Evolutionary conservation across 2,113 vertebrate genomes (phyloP).

Genomic region (Puntigrus tetrazona): DNA sequence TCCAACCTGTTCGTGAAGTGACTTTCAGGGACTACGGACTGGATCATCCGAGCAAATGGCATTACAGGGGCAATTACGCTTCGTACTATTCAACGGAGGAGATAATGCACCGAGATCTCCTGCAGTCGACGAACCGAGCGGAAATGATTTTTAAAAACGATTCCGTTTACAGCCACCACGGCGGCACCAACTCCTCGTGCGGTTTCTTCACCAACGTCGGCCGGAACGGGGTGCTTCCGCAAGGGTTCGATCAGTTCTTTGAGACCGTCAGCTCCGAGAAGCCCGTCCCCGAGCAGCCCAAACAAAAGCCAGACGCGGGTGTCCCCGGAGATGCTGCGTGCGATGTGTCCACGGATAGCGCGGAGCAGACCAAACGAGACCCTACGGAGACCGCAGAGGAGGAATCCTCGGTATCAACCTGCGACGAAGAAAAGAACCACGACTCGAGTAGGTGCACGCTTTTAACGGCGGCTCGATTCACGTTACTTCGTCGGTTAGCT

Average conservation of each 20-base stretch:
- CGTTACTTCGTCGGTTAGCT: slow-evolving; percentile 79
- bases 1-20: slow-evolving; percentile 95
- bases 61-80: slow-evolving; percentile 90
- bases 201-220: slow-evolving; percentile 89
- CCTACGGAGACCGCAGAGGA: slow-evolving; percentile 75
- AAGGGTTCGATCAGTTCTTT: slow-evolving; percentile 97
- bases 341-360: slow-evolving; percentile 77
- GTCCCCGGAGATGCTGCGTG: slow-evolving; percentile 69
- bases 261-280: slow-evolving; percentile 77
- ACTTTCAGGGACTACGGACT: slow-evolving; percentile 97
- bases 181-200: slow-evolving; percentile 77
- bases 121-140: slow-evolving; percentile 83
- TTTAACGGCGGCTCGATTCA: slow-evolving; percentile 70
- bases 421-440: slow-evolving; percentile 86
- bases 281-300: slow-evolving; percentile 67
- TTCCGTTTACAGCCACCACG: slow-evolving; percentile 83
- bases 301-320: slow-evolving; percentile 83
- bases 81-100: slow-evolving; percentile 92
- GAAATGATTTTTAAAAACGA: slow-evolving; percentile 94
- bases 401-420: slow-evolving; percentile 86
- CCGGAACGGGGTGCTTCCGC: slow-evolving; percentile 94
- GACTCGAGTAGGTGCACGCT: slow-evolving; percentile 84
- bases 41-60: slow-evolving; percentile 94
- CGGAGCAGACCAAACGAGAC: slow-evolving; percentile 80
- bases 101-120: slow-evolving; percentile 85